Evolutionary conservation across 1,140 invertebrate species (phyloP).

Genomic region (Brachionus paranguensis): DNA sequence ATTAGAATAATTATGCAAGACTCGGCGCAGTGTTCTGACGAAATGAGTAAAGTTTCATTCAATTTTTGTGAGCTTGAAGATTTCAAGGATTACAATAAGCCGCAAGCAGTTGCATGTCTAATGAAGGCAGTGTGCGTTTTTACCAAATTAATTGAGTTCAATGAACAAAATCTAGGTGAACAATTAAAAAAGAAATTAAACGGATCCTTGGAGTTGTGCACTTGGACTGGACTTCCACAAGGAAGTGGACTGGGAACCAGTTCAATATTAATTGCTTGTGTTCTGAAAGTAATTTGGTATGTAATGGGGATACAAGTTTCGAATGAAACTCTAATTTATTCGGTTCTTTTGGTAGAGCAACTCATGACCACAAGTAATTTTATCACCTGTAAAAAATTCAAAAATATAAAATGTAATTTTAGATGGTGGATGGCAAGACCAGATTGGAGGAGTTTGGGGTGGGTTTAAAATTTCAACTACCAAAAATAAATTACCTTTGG

Average conservation of each 20-base stretch:
- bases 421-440: constrained; percentile 61
- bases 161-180: constrained; percentile 46
- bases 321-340: constrained; percentile 16
- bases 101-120: constrained; percentile 56
- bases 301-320: constrained; percentile 50
- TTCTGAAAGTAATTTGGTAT: constrained; percentile 56
- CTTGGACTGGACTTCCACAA: constrained; percentile 59
- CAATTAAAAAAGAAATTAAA: constrained; percentile 54
- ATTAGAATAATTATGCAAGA: constrained; percentile 18
- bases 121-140: constrained; percentile 58
- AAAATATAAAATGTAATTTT: neutral
- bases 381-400: neutral
- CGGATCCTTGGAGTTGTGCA: constrained; percentile 57
- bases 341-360: constrained; percentile 59
- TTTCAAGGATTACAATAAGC: constrained; percentile 57
- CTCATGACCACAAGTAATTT: constrained; percentile 57
- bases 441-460: constrained; percentile 57
- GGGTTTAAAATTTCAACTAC: constrained; percentile 56
- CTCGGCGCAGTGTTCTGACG: constrained; percentile 43
- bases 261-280: constrained; percentile 57
- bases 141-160: constrained; percentile 52
- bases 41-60: constrained; percentile 45
- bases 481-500: constrained; percentile 50
- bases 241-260: constrained; percentile 60
- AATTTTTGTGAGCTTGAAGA: constrained; percentile 47